Evolutionary conservation across 2,888 invertebrate species (phyloP).

Genomic region (Oscheius sp.): DNA sequence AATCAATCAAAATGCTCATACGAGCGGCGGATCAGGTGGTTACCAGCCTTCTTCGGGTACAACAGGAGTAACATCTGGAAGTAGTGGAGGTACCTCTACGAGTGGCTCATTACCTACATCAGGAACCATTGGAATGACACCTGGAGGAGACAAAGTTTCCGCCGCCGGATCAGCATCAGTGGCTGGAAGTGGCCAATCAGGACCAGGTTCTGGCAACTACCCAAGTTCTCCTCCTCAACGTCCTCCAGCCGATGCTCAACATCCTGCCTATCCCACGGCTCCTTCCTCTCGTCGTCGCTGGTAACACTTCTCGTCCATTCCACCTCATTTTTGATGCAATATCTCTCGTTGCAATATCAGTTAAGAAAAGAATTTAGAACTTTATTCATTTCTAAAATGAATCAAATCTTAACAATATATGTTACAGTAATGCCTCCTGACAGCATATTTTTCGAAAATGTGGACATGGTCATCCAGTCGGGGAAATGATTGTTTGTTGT

Average conservation of each 20-base stretch:
- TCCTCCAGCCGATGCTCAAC: not conserved
- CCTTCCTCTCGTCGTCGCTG: not conserved
- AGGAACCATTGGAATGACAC: constrained; percentile 4
- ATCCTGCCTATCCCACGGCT: constrained; percentile 9
- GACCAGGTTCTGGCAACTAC: constrained; percentile 13
- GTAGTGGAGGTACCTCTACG: not conserved
- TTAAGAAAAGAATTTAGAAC: not conserved
- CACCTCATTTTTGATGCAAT: not conserved
- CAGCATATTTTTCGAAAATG: too few relatives aligned
- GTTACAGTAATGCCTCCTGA: too few relatives aligned
- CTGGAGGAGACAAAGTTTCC: constrained; percentile 19
- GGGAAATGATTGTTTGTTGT: too few relatives aligned
- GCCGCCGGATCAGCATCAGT: not conserved
- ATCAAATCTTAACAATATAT: not conserved
- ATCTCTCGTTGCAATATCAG: not conserved
- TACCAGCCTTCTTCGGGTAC: not conserved
- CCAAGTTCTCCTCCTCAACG: constrained; percentile 25
- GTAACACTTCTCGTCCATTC: not conserved
- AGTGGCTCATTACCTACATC: not conserved
- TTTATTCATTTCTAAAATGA: not conserved
- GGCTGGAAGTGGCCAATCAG: not conserved
- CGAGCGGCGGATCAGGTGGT: not conserved
- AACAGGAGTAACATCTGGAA: not conserved
- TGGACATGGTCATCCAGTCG: too few relatives aligned
- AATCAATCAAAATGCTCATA: not conserved